These are phyloP conservation scores for Lampris megalopsis DNA, from an alignment of 2,113 vertebrate genomes.

Conservation along the genomic window DNA sequence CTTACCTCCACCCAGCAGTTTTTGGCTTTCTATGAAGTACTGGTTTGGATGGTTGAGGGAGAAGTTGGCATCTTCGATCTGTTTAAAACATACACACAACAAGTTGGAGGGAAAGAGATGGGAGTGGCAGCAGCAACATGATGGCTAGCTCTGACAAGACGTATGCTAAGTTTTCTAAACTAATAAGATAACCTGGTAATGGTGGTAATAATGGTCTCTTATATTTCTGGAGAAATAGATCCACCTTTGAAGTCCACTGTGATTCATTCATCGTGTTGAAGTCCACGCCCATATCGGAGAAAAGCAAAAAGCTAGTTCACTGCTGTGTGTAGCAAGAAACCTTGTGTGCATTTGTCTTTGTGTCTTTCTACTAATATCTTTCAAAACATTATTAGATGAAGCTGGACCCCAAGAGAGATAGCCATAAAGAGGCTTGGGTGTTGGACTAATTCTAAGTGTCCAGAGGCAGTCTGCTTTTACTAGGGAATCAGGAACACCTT, in stretches of 20 bases:
- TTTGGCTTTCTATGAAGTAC: constrained; percentile 94
- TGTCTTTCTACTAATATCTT: background rate
- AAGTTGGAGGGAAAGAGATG: background rate
- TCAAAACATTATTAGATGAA: background rate
- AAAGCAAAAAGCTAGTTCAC: background rate
- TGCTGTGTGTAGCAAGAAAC: background rate
- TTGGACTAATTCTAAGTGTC: too few relatives aligned
- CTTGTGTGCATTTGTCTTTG: background rate
- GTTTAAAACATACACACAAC: constrained; percentile 45
- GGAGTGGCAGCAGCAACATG: constrained; percentile 1
- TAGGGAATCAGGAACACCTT: too few relatives aligned
- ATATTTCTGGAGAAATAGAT: background rate
- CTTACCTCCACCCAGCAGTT: constrained; percentile 76
- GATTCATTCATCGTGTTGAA: background rate
- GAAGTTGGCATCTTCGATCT: constrained; percentile 92
- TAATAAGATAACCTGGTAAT: too few relatives aligned
- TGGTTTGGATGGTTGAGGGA: constrained; percentile 97
- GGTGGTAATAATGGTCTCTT: background rate
- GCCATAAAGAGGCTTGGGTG: too few relatives aligned
- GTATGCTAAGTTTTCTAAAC: background rate
- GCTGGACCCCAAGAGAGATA: background rate
- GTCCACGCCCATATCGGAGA: background rate
- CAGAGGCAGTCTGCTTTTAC: too few relatives aligned
- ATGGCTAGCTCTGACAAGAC: background rate
- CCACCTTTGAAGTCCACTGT: background rate